Conservation (phyloP, 2,888 invertebrate species). For the Pristionchus exspectatus region DNA sequence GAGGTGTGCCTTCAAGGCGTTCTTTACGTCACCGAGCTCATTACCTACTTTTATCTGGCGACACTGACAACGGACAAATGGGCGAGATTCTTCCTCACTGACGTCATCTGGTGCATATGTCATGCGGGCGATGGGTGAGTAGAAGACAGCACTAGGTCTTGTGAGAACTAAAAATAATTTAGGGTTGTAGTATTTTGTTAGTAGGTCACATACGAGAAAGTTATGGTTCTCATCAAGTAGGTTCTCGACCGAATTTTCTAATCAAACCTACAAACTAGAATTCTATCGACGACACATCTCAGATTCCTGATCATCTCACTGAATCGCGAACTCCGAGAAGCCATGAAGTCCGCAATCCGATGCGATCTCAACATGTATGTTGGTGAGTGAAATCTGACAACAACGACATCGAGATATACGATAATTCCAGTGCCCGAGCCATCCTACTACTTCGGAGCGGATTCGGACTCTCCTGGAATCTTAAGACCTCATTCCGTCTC, state of each 20-base stretch:
- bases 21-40: conserved; percentile 1
- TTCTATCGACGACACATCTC: not conserved
- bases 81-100: conserved; percentile 32
- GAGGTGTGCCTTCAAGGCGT: conserved; percentile 37
- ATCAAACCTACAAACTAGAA: no score
- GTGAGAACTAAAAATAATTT: no score
- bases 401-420: not conserved
- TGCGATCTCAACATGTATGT: not conserved
- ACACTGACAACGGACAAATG: not conserved
- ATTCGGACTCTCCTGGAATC: not conserved
- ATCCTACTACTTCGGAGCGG: not conserved
- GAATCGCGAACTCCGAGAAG: conserved; percentile 11
- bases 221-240: no score
- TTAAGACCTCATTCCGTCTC: not conserved
- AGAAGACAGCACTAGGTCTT: not conserved
- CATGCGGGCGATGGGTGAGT: conserved; percentile 20
- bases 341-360: not conserved
- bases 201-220: no score
- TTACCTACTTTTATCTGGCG: conserved; percentile 16
- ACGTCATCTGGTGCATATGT: conserved; percentile 16
- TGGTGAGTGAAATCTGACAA: not conserved
- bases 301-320: conserved; percentile 13
- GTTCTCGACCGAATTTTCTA: no score
- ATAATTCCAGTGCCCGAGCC: not conserved
- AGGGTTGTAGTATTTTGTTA: no score